Percentiles rank a stretch among this genome's conserved stretches.
These are phyloP conservation scores for Charina bottae DNA, from an alignment of 2,113 vertebrate genomes.

Conservation along the genomic window DNA sequence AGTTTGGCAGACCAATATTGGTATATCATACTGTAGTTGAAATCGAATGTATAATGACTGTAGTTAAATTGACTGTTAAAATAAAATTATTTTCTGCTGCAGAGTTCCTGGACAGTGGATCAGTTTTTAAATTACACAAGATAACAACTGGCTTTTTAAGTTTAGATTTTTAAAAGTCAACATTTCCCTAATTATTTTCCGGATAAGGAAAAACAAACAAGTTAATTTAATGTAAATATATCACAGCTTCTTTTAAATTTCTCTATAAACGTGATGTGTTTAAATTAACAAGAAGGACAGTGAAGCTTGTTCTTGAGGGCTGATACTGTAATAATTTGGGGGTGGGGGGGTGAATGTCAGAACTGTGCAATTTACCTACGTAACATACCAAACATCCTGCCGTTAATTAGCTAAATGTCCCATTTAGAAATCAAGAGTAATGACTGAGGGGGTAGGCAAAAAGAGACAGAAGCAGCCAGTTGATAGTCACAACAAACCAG, in stretches of 20 bases:
- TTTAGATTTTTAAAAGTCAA: neutral
- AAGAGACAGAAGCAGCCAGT: slow-evolving; percentile 69
- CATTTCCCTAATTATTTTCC: neutral
- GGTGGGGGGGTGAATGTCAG: slow-evolving; percentile 53
- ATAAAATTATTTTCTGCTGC: neutral
- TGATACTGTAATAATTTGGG: slow-evolving; percentile 58
- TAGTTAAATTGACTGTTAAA: neutral
- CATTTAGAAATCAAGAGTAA: slow-evolving; percentile 76
- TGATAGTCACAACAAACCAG: slow-evolving; percentile 74
- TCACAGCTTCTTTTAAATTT: slow-evolving; percentile 47
- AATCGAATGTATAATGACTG: neutral
- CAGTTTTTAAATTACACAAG: neutral
- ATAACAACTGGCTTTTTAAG: neutral
- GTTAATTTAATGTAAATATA: neutral
- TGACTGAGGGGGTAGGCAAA: slow-evolving; percentile 70
- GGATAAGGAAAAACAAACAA: neutral
- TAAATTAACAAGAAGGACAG: slow-evolving; percentile 47
- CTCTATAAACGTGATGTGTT: slow-evolving; percentile 60
- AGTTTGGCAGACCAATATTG: neutral
- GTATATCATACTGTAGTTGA: neutral
- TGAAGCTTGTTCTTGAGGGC: slow-evolving; percentile 50
- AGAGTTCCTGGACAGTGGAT: neutral
- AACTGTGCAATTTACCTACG: slow-evolving; percentile 79
- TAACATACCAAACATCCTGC: slow-evolving; percentile 79
- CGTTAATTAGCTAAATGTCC: slow-evolving; percentile 78